phyloP scores from a whole-genome alignment of 2,797 vertebrate genomes.

The Crax fasciolata region DNA sequence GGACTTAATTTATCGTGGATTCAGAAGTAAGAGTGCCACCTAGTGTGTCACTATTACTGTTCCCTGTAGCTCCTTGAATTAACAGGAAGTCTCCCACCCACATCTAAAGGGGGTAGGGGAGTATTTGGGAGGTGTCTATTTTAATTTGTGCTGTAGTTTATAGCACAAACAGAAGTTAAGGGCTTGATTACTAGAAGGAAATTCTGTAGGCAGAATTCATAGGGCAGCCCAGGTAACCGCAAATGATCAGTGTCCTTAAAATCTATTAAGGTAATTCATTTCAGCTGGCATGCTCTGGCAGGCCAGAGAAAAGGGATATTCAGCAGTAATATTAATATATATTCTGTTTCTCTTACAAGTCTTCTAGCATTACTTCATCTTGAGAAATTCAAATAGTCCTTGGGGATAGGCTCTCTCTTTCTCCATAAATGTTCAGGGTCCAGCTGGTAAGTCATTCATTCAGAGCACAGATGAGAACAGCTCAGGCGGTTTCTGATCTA shows the following conservation, averaged over 20 bases:
- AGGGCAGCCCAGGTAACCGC: neutral
- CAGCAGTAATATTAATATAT: neutral
- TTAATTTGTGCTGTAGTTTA: neutral
- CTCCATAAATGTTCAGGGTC: neutral
- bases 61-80: neutral
- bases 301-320: constrained; percentile 22
- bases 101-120: neutral
- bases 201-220: neutral
- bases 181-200: neutral
- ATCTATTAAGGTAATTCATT: neutral
- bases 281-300: constrained; percentile 26
- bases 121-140: neutral
- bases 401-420: constrained; percentile 2
- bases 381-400: constrained; percentile 38
- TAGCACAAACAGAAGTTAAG: neutral
- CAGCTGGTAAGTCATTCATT: constrained; percentile 15
- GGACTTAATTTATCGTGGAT: constrained; percentile 4
- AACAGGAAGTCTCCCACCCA: neutral
- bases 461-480: neutral
- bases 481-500: neutral
- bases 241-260: neutral
- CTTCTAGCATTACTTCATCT: neutral
- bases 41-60: constrained; percentile 34
- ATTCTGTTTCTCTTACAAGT: constrained; percentile 20
- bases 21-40: constrained; percentile 74